phyloP scores from a whole-genome alignment of 2,888 invertebrate species.

The Amphipoea oculea region DNA sequence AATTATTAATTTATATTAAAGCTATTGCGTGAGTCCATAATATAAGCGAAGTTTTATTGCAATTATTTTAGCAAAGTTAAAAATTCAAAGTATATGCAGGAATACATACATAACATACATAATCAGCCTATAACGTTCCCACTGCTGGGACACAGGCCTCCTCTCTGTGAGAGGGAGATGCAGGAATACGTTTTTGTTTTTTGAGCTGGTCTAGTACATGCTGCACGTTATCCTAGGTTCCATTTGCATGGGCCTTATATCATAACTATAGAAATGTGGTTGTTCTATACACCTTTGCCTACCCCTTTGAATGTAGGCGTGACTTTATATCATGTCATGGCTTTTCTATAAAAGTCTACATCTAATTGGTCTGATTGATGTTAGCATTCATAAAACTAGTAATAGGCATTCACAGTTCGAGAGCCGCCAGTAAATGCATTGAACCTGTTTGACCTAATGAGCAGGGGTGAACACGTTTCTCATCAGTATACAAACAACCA shows the following conservation, averaged over 20 bases:
- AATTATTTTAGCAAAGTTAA: not conserved
- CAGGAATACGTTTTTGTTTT: not conserved
- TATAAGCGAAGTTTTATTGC: not conserved
- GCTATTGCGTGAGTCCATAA: not conserved
- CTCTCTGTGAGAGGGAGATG: no score
- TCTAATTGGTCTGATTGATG: constrained; percentile 3
- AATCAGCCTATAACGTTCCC: no score
- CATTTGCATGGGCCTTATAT: no score
- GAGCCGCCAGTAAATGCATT: constrained; percentile 30
- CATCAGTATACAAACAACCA: no score
- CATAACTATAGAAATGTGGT: no score
- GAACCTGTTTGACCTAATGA: constrained; percentile 33
- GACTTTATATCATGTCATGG: not conserved
- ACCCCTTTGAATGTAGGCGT: not conserved
- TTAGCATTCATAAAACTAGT: constrained; percentile 18
- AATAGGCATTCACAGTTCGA: constrained; percentile 13
- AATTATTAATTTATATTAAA: not conserved
- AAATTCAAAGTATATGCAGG: no score
- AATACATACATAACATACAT: no score
- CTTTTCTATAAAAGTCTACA: no score
- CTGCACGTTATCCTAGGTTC: no score
- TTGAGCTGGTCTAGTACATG: not conserved
- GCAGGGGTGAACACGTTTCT: constrained; percentile 15
- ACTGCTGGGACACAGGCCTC: no score
- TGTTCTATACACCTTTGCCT: not conserved